These are phyloP conservation scores for Epinephelus moara DNA, from an alignment of 2,113 vertebrate species.

Conservation along the genomic window DNA sequence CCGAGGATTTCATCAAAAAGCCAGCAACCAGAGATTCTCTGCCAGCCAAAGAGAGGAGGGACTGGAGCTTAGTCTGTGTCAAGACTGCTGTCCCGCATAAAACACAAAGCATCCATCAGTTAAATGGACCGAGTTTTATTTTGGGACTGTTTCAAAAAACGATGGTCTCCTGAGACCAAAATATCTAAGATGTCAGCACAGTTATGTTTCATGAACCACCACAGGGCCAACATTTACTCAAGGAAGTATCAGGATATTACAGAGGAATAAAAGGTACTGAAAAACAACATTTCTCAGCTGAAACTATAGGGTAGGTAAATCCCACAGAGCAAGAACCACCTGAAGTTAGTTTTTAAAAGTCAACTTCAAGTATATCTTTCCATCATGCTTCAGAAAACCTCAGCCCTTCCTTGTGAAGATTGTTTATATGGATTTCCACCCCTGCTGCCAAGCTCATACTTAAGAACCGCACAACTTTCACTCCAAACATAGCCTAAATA, in stretches of 20 bases:
- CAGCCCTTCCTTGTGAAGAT: background rate
- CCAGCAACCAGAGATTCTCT: background rate
- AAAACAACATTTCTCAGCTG: background rate
- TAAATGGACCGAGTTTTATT: background rate
- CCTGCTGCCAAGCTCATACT: background rate
- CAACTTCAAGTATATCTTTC: background rate
- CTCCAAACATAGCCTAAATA: constrained; percentile 1
- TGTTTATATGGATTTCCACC: background rate
- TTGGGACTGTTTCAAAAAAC: background rate
- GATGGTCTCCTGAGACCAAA: background rate
- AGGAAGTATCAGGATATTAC: background rate
- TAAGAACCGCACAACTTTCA: background rate
- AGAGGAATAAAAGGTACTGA: background rate
- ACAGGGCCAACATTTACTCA: background rate
- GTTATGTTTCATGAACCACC: background rate
- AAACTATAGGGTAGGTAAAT: background rate
- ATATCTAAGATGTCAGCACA: background rate
- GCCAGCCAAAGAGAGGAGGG: background rate
- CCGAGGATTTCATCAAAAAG: background rate
- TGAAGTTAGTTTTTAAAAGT: background rate
- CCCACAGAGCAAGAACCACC: background rate
- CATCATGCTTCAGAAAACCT: background rate
- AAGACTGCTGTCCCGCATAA: background rate
- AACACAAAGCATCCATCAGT: background rate
- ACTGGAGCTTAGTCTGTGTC: background rate